phyloP scores from a whole-genome alignment of 2,888 invertebrate species.

The Caradrina kadenii region DNA sequence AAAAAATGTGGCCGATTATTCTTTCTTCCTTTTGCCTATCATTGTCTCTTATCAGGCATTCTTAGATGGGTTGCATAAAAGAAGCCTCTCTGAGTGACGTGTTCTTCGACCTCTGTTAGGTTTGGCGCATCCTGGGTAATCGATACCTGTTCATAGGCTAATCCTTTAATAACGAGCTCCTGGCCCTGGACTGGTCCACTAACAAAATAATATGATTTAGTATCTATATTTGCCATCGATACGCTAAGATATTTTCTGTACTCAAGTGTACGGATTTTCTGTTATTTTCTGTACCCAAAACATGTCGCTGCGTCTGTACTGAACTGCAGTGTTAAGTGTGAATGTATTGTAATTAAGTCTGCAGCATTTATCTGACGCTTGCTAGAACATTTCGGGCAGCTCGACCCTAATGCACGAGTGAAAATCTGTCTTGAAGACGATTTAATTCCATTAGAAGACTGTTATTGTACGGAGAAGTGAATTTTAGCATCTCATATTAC shows the following conservation, averaged over 20 bases:
- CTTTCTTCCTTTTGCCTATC: neutral
- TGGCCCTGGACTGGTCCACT: no score
- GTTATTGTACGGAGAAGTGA: slow-evolving; percentile 3
- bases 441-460: slow-evolving; percentile 24
- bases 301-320: slow-evolving; percentile 48
- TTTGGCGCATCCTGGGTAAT: no score
- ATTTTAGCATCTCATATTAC: neutral
- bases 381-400: slow-evolving; percentile 46
- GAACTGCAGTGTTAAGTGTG: slow-evolving; percentile 61
- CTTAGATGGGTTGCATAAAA: no score
- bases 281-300: slow-evolving; percentile 25
- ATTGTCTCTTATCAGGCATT: neutral
- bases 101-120: no score
- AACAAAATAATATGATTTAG: no score
- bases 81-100: no score
- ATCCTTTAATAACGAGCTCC: no score
- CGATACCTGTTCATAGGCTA: no score
- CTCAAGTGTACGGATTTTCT: slow-evolving; percentile 47
- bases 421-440: slow-evolving; percentile 46
- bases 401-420: slow-evolving; percentile 41
- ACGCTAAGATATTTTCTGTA: no score
- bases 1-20: slow-evolving; percentile 33
- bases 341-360: slow-evolving; percentile 65
- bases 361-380: slow-evolving; percentile 54
- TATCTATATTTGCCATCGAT: no score